Evolutionary conservation across 2,113 vertebrate genomes (phyloP).

Genomic region (Periophthalmus modestus): DNA sequence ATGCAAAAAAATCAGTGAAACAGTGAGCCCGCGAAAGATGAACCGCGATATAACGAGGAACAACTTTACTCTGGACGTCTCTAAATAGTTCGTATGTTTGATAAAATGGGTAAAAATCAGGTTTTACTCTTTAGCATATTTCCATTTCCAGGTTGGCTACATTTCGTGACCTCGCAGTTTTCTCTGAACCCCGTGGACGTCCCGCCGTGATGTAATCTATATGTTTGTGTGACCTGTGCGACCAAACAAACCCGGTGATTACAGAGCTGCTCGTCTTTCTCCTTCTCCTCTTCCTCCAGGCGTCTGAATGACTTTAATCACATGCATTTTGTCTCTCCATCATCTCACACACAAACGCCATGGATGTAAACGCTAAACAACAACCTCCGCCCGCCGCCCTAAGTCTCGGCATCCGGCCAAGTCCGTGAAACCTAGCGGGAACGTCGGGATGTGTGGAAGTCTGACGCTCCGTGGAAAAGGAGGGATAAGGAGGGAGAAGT

Average conservation of each 20-base stretch:
- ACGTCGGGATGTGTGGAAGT: conserved; percentile 51
- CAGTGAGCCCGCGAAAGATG: too few species aligned
- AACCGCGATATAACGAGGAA: too few species aligned
- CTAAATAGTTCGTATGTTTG: too few species aligned
- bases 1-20: too few species aligned
- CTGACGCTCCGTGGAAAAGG: conserved; percentile 35
- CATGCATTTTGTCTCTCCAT: conserved; percentile 49
- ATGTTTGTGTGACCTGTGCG: conserved; percentile 25
- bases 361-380: conserved; percentile 50
- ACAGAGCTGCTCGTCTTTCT: conserved; percentile 36
- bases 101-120: too few species aligned
- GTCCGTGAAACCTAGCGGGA: conserved; percentile 40
- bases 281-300: conserved; percentile 31
- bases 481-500: conserved; percentile 68
- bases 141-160: too few species aligned
- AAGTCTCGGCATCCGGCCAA: conserved; percentile 45
- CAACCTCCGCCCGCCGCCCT: conserved; percentile 36
- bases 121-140: too few species aligned
- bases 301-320: conserved; percentile 61
- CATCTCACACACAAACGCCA: conserved; percentile 38
- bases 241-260: conserved; percentile 51
- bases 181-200: background rate
- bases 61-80: too few species aligned
- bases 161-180: too few species aligned
- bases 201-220: background rate